Percentiles rank a stretch among this genome's conserved stretches.
Evolutionary conservation across 2,113 vertebrate species (phyloP).

Genomic region (Theropithecus gelada): DNA sequence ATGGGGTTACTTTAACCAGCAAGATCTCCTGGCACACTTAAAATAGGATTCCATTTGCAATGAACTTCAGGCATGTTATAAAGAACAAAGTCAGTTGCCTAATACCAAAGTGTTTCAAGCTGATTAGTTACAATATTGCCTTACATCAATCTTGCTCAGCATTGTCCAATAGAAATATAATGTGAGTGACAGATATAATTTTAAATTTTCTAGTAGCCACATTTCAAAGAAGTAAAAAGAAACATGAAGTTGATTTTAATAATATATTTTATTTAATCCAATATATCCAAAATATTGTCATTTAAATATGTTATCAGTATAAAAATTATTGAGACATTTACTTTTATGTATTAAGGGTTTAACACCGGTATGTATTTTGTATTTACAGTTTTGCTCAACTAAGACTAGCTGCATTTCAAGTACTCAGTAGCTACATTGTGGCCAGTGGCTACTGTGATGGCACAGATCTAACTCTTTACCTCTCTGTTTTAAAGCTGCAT

Average conservation of each 20-base stretch:
- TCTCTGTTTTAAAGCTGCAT: not conserved
- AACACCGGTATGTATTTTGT: not conserved
- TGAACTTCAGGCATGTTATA: not conserved
- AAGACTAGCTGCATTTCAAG: slow-evolving; percentile 25
- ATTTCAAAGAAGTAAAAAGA: slow-evolving; percentile 13
- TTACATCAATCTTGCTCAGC: not conserved
- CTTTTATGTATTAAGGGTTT: not conserved
- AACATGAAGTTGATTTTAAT: not conserved
- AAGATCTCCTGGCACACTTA: slow-evolving; percentile 8
- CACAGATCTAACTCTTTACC: not conserved
- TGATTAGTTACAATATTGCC: not conserved
- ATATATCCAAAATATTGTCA: not conserved
- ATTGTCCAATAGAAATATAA: not conserved
- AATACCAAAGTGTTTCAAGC: slow-evolving; percentile 39
- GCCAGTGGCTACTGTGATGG: not conserved
- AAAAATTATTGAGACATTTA: not conserved
- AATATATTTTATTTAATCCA: not conserved
- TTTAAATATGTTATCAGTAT: not conserved
- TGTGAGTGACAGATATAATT: not conserved
- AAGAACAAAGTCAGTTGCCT: not conserved
- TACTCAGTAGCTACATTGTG: not conserved
- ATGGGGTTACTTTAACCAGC: slow-evolving; percentile 13
- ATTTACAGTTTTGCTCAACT: slow-evolving; percentile 5
- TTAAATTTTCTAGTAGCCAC: not conserved
- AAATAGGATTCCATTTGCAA: not conserved